phyloP scores from a whole-genome alignment of 1,140 invertebrate genomes.

The Aphis craccivora region DNA sequence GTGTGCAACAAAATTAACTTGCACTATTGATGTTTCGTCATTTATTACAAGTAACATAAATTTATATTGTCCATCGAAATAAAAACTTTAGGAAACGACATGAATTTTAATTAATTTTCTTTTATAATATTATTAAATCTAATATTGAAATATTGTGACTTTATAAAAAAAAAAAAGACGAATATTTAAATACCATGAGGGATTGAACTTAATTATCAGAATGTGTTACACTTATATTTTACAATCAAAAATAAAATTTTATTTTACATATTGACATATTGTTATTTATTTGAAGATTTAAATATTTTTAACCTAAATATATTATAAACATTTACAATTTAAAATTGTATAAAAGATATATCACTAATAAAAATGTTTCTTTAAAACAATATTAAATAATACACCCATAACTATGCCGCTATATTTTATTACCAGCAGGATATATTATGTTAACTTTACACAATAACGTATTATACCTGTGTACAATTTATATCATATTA shows the following conservation, averaged over 20 bases:
- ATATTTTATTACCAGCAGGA: background rate
- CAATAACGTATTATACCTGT: background rate
- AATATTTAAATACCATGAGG: no score
- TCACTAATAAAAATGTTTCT: no score
- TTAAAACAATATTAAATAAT: background rate
- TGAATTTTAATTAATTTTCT: background rate
- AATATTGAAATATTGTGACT: no score
- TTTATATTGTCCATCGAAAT: background rate
- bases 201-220: no score
- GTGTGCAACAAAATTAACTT: background rate
- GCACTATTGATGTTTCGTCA: background rate
- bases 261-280: no score
- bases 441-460: background rate
- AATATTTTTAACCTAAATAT: no score
- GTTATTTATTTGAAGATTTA: no score
- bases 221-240: no score
- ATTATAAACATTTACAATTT: no score
- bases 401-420: background rate
- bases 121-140: background rate
- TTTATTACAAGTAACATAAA: background rate
- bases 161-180: no score
- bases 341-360: no score
- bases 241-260: no score
- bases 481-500: background rate
- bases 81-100: background rate